A percentile compares a stretch with the other conserved stretches of the same genome.
Evolutionary conservation across 2,113 vertebrate genomes (phyloP).

Genomic region (Psettodes erumei): DNA sequence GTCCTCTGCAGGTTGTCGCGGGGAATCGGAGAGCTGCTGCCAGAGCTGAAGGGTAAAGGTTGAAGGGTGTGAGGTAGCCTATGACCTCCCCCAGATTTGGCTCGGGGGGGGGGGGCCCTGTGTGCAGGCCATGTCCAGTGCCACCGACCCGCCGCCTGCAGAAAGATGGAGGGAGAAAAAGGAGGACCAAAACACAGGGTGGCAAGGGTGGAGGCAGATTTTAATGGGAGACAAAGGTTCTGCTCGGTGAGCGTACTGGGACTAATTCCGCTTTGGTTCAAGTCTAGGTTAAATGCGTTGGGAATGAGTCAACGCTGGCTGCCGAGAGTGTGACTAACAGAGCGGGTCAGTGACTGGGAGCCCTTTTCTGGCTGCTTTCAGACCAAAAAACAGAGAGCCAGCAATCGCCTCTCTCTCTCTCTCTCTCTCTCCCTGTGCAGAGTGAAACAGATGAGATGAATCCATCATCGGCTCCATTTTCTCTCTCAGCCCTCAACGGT

Average conservation of each 20-base stretch:
- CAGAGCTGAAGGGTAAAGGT: conserved; percentile 63
- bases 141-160: background rate
- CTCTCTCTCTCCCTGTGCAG: conserved; percentile 46
- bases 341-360: conserved; percentile 83
- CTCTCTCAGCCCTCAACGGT: conserved; percentile 49
- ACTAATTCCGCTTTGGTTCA: conserved; percentile 88
- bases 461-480: conserved; percentile 75
- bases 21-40: conserved; percentile 48
- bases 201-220: conserved; percentile 25
- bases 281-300: conserved; percentile 88
- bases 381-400: conserved; percentile 60
- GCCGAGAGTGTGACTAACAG: conserved; percentile 88
- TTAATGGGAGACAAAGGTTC: conserved; percentile 61
- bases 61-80: conserved; percentile 66
- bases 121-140: conserved; percentile 25
- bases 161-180: conserved; percentile 31
- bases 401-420: too few relatives aligned
- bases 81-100: conserved; percentile 72
- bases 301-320: conserved; percentile 89
- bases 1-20: conserved; percentile 68
- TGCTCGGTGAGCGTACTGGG: conserved; percentile 67
- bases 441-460: conserved; percentile 73
- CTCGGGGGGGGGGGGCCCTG: conserved; percentile 42
- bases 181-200: conserved; percentile 16
- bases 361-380: conserved; percentile 65